Percentiles rank a stretch among this genome's conserved stretches.
Evolutionary conservation across 2,797 vertebrate genomes (phyloP).

Genomic region (Poeciliopsis paucimaculata): DNA sequence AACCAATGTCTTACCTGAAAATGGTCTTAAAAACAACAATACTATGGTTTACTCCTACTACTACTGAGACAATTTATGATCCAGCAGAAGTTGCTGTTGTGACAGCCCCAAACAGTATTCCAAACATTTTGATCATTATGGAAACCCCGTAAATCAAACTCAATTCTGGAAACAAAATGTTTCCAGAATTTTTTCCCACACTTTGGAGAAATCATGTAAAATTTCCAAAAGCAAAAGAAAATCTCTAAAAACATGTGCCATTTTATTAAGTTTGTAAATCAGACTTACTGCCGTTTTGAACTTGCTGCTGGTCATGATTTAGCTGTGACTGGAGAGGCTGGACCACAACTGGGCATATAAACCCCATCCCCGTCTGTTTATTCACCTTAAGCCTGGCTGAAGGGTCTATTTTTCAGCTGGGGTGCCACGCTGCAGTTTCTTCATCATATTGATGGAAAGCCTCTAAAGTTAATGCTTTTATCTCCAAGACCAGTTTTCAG

Average conservation of each 20-base stretch:
- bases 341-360: neutral
- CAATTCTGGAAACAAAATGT: too few relatives aligned
- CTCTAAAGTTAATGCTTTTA: neutral
- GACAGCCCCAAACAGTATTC: neutral
- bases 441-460: neutral
- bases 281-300: neutral
- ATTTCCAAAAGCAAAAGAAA: neutral
- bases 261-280: constrained; percentile 4
- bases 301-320: neutral
- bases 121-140: neutral
- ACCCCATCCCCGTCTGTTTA: neutral
- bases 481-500: neutral
- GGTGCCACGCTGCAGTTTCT: neutral
- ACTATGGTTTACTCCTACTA: too few relatives aligned
- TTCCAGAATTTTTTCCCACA: neutral
- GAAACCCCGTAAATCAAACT: neutral
- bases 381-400: neutral
- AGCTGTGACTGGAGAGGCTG: neutral
- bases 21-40: too few relatives aligned
- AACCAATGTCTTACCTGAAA: too few relatives aligned
- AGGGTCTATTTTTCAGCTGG: neutral
- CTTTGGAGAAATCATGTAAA: neutral
- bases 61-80: too few relatives aligned
- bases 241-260: neutral
- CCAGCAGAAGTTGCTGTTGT: too few relatives aligned